Evolutionary conservation across 2,888 invertebrate genomes (phyloP).

Genomic region (Ceriagrion tenellum): DNA sequence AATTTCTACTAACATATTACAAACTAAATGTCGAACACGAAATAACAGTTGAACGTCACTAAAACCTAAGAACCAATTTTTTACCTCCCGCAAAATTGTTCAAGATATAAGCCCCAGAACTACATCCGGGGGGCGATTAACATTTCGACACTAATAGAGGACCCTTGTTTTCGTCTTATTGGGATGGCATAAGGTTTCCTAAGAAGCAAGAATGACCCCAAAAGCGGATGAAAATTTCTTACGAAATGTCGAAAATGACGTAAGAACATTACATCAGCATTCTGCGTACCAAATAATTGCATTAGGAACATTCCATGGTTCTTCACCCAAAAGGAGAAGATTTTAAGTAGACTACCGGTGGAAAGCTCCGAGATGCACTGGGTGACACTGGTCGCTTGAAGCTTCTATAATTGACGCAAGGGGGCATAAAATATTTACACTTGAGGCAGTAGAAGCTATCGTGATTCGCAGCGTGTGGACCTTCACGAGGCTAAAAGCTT

Average conservation of each 20-base stretch:
- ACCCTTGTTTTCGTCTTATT: not conserved
- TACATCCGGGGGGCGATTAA: not conserved
- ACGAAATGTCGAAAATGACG: not conserved
- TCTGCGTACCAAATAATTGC: not conserved
- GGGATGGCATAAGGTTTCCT: not conserved
- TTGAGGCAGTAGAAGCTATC: too few species aligned
- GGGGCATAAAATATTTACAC: not conserved
- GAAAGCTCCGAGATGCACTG: too few species aligned
- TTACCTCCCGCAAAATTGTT: too few species aligned
- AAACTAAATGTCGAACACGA: too few species aligned
- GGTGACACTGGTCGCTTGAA: too few species aligned
- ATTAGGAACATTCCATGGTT: not conserved
- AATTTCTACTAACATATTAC: too few species aligned
- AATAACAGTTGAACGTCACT: too few species aligned
- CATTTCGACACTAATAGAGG: not conserved
- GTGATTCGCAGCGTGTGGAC: too few species aligned
- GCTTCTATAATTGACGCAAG: not conserved
- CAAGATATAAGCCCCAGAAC: not conserved
- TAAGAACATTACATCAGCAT: not conserved
- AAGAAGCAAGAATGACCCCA: not conserved
- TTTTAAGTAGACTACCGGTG: too few species aligned
- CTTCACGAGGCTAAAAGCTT: too few species aligned
- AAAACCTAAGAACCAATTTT: too few species aligned
- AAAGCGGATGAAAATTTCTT: not conserved
- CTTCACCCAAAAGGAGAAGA: too few species aligned